A percentile compares a stretch with the other conserved stretches of the same genome.
These are phyloP conservation scores for Himalopsyche kuldschensis DNA, from an alignment of 2,888 invertebrate genomes.

Conservation along the genomic window DNA sequence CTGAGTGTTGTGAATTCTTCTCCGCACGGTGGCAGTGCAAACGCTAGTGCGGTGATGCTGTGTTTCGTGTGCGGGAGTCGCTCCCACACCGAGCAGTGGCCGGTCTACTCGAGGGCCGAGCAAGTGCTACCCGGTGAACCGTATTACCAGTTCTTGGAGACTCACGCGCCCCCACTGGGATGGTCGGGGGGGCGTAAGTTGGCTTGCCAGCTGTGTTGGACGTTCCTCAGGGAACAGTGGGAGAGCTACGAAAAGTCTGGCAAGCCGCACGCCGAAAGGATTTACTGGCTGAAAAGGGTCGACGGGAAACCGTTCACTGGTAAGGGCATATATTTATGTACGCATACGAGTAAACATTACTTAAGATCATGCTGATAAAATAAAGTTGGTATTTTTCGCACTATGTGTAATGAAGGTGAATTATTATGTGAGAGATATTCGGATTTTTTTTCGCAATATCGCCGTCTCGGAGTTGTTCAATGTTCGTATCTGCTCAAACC, in stretches of 20 bases:
- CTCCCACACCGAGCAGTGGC: conserved; percentile 64
- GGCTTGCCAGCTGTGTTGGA: conserved; percentile 84
- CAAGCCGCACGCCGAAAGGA: conserved; percentile 82
- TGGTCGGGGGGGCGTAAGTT: conserved; percentile 61
- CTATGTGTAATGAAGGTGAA: no score
- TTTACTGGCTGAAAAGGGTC: conserved; percentile 90
- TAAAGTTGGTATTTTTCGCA: no score
- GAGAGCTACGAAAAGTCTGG: conserved; percentile 83
- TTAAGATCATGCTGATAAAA: no score
- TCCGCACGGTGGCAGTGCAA: background rate
- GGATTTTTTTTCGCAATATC: no score
- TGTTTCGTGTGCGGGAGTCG: conserved; percentile 77
- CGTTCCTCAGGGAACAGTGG: conserved; percentile 88
- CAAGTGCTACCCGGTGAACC: conserved; percentile 73
- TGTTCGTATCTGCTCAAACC: no score
- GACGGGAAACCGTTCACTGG: conserved; percentile 87
- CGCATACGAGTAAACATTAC: background rate
- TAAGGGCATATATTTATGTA: conserved; percentile 44
- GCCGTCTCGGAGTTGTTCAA: no score
- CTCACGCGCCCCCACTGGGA: conserved; percentile 84
- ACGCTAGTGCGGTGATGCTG: conserved; percentile 40
- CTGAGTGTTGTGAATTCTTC: background rate
- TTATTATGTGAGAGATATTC: no score
- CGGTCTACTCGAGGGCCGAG: conserved; percentile 68
- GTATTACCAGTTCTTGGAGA: conserved; percentile 89